Conservation (phyloP, 2,888 invertebrate genomes). For the Galerucella nymphaeae region DNA sequence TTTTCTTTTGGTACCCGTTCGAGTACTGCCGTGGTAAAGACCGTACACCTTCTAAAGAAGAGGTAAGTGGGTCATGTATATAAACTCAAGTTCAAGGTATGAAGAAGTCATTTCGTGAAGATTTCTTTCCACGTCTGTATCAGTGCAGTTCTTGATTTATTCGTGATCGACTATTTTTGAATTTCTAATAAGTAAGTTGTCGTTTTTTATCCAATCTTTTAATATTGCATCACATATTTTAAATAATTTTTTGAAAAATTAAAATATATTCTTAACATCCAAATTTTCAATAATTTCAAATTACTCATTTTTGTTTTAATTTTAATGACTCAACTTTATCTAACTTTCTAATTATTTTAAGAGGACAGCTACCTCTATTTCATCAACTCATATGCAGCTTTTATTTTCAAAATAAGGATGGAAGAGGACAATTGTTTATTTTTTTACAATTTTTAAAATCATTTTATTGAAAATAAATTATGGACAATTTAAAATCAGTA, state of each 20-base stretch:
- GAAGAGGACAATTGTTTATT: no score
- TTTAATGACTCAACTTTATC: neutral
- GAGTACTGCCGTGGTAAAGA: conserved; percentile 11
- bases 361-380: neutral
- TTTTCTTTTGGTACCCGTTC: conserved; percentile 13
- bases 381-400: neutral
- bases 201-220: neutral
- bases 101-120: conserved; percentile 66
- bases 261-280: neutral
- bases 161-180: conserved; percentile 37
- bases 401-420: neutral
- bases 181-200: conserved; percentile 38
- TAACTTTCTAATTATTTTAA: neutral
- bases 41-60: conserved; percentile 28
- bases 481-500: no score
- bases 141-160: conserved; percentile 45
- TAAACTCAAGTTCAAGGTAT: conserved; percentile 86
- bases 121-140: conserved; percentile 52
- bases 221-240: neutral
- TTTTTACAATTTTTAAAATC: no score
- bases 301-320: neutral
- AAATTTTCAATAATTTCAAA: neutral
- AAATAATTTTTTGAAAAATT: neutral
- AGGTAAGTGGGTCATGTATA: conserved; percentile 83
- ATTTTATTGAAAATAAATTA: no score